Base-by-base conservation (phyloP, 2,888 invertebrate genomes). In the Lycia hirtaria region DNA sequence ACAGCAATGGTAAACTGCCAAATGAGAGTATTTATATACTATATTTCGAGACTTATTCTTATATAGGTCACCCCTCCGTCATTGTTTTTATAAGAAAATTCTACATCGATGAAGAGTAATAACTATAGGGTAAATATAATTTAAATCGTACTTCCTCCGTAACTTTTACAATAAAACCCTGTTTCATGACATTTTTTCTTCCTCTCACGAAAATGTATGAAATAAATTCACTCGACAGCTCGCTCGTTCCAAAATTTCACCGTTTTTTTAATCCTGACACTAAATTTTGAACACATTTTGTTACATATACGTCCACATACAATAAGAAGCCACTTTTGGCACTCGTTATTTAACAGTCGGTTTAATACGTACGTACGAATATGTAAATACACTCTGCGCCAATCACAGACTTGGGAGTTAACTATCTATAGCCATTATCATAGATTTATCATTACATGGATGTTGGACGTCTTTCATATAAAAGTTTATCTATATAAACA, bases 271-370 rank as follows among this genome's bases (percentile, higher is more conserved):
- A 57, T 62, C 66, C 76, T 79, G 80, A 78, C 82, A 83, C 80
- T 71, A 65, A 75, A 75, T 74, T 78, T 80, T 81, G 85, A 86
- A 86, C 86, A 86, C 85, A 83, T 81, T n/a, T 69, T 62, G 68
- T 79, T 76, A 60, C 48, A 60, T 58, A 52, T 56, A 52, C 52
- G 60, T 44, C 35, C 51, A 58, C 53, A 68, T 68, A 63, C 65
- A 71, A 69, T 72, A 69, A 76, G 61, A 80, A 81, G 86, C 85
- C 83, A 83, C 71, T 76, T 77, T 87, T 87, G 87, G 87, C 87
- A 87, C 85, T 75, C 68, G 67, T 75, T 76, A 71, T 56, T 48
- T 50, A 60, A 65, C 54, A 60, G 57, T 65, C 56, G 26, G 59
- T 55, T 48, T 56, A 44, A 62, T 47, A 52, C 48, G 43, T 61